Base-by-base conservation (phyloP, 2,888 invertebrate species). In the Horisme vitalbata region DNA sequence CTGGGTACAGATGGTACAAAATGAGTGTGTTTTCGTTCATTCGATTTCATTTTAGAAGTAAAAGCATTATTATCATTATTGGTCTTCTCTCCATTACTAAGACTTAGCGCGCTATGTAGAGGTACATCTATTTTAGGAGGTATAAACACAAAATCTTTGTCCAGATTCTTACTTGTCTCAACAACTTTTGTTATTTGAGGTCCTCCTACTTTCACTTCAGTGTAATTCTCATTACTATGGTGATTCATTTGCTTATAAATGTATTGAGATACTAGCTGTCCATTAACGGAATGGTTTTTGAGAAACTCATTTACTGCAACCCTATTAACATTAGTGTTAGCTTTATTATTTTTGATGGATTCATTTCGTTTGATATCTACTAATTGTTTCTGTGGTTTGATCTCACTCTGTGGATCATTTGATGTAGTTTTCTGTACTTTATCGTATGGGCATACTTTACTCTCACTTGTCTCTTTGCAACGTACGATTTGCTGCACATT, bases 171-270 rank as follows among this genome's bases (percentile, higher is more conserved):
- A 8, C 14, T 20, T 27, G 27, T 14, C 14, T 26, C 10, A 10
- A 13, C 0, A 24, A 13, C 15, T 18, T 43, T 8, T 34, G 14
- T 11, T 45, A 13, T 3, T 21, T 20, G 36, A 7, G 28, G 30
- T 55, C 48, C 57, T n/a, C 28, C 38, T 12, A 66, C 45, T 31
- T 53, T 59, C 0, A 60, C 60, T 6, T 56, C 43, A 7, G 57
- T 59, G 4, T 57, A 51, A 18, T 55, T 49, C 20, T 57, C 33
- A 6, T 61, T 46, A 30, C 49, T 57, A 11, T 51, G 52, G 5
- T 58, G 51, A 28, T 57, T 62, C 0, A 62, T 45, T 44, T 61
- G 59, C 11, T 56, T 57, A 26, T 63, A 60, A 18, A 43, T 12
- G 35, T 65, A 68, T 23, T 47, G 47, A 1, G 60, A 52, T n/a